These are phyloP conservation scores for Darevskia nairensis DNA, from an alignment of 2,797 vertebrate genomes.

Conservation along the genomic window DNA sequence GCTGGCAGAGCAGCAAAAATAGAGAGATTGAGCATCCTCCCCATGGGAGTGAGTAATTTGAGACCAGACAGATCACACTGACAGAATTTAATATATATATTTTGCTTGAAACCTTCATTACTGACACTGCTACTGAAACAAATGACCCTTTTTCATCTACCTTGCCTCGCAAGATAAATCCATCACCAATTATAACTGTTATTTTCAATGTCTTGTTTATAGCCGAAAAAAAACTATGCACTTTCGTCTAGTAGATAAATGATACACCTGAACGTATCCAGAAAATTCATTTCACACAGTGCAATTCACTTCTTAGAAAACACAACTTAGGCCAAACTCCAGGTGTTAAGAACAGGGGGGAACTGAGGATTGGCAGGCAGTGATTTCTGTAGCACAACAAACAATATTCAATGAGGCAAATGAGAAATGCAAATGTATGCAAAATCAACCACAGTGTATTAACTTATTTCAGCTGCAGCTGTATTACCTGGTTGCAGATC, in stretches of 20 bases:
- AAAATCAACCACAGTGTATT: neutral
- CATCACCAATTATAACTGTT: constrained; percentile 49
- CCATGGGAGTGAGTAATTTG: neutral
- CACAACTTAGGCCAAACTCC: neutral
- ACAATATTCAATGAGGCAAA: neutral
- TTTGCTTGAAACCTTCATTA: constrained; percentile 59
- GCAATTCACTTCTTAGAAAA: neutral
- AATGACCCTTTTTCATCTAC: constrained; percentile 68
- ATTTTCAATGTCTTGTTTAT: constrained; percentile 59
- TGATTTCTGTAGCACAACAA: neutral
- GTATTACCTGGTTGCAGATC: neutral
- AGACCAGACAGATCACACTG: constrained; percentile 35
- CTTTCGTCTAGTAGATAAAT: constrained; percentile 22
- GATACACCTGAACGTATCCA: neutral
- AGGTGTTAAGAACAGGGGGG: neutral
- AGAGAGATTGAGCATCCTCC: neutral
- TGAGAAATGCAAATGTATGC: neutral
- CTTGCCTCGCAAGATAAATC: constrained; percentile 57
- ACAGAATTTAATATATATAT: constrained; percentile 59
- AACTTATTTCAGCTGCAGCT: neutral
- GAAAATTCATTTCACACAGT: neutral
- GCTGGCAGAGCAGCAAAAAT: constrained; percentile 3
- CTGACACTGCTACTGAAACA: constrained; percentile 52
- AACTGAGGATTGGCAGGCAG: neutral
- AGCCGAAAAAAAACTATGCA: constrained; percentile 39